Conservation (phyloP, 2,113 vertebrate genomes). For the Columbina picui region DNA sequence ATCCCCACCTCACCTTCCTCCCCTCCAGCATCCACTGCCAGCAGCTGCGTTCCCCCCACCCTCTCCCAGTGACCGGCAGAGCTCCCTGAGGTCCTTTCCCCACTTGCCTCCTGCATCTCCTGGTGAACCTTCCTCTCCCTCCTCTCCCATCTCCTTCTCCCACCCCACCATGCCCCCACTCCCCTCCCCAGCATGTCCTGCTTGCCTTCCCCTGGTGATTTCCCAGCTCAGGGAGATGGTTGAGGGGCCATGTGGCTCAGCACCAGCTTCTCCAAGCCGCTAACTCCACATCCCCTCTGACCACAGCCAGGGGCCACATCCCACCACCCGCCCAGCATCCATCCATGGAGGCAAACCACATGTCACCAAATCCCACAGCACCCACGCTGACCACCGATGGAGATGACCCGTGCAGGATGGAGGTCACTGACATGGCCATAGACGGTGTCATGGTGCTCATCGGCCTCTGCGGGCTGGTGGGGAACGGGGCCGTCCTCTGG, state of each 20-base stretch:
- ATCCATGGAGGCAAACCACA: background rate
- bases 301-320: rapidly evolving
- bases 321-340: background rate
- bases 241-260: rapidly evolving
- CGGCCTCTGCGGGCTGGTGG: background rate
- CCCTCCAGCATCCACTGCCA: background rate
- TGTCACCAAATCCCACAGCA: rapidly evolving
- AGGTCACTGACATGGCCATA: rapidly evolving
- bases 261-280: background rate
- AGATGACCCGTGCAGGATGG: rapidly evolving
- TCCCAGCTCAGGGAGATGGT: background rate
- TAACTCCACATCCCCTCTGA: background rate
- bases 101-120: background rate
- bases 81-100: background rate
- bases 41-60: background rate
- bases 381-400: rapidly evolving
- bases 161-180: rapidly evolving
- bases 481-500: background rate
- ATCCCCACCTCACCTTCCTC: background rate
- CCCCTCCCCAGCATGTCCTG: background rate
- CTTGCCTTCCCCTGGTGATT: background rate
- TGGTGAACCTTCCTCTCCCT: background rate
- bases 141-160: background rate
- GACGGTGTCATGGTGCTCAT: background rate
- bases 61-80: rapidly evolving